Evolutionary conservation across 2,888 invertebrate genomes (phyloP), one percentile per base, ranked within the genome.

Genomic region (Dicycla oo): DNA sequence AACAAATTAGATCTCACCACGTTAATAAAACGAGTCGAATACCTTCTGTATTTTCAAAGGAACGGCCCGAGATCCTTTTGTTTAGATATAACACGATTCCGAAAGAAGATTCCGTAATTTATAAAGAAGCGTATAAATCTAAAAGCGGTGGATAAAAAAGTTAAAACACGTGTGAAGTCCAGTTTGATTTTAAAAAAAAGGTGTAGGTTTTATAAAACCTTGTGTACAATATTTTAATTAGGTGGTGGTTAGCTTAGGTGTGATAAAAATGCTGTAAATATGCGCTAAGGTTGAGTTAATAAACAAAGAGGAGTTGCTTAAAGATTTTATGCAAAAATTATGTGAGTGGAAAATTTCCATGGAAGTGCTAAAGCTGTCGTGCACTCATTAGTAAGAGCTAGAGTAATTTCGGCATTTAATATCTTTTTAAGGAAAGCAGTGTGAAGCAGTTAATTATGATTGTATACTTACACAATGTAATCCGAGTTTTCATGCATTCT

Each of bases 1-100:
- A 94, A 93, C 94, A 94, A 96, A 95, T 95, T 95, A 94, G 94
- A 92, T 92, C 90, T 88, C 88, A 81, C 90, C 87, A 90, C 87
- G 89, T 92, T 92, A 91, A 91, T 92, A 87, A 89, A 88, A 90
- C 81, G 86, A 85, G 62, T 68, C 69, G 62, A 79, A 79, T 78
- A 72, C 75, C 78, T 80, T 82, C 73, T 75, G 75, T 78, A 74
- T 78, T 78, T 72, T 80, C 73, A 83, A 83, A 82, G 74, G 70
- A 69, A 75, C 66, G 56, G 40, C 6, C 68, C 54, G 69, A 75
- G 85, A 83, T 86, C 79, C 86, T 82, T 89, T 91, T 87, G 86
- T 88, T 87, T 83, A 82, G 84, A 83, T 86, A 87, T 81, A 81
- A 86, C 80, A 81, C 85, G 82, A 82, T 82, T 66, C 73, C 73